Evolutionary conservation across 2,113 vertebrate species (phyloP).

Genomic region (Brachirus orientalis): DNA sequence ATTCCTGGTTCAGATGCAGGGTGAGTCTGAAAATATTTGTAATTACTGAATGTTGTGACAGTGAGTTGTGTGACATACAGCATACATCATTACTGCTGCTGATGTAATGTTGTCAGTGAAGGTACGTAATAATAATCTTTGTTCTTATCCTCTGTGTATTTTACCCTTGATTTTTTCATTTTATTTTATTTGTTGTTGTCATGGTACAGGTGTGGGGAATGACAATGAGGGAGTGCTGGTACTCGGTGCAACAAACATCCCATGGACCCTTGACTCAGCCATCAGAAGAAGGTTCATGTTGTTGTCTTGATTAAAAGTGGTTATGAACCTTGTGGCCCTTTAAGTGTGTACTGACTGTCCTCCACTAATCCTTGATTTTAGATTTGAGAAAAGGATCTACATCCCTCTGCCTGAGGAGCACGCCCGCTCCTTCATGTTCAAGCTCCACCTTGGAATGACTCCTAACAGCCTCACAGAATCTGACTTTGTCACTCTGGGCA

Average conservation of each 20-base stretch:
- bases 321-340: background rate
- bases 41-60: background rate
- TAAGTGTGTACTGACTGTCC: conserved; percentile 23
- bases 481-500: conserved; percentile 89
- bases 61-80: too few species aligned
- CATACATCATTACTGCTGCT: too few species aligned
- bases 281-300: conserved; percentile 91
- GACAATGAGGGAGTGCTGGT: conserved; percentile 98
- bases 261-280: conserved; percentile 97
- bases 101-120: too few species aligned
- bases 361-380: conserved; percentile 54
- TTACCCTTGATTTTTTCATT: too few species aligned
- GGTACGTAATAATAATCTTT: too few species aligned
- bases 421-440: conserved; percentile 94
- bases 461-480: conserved; percentile 84
- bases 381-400: conserved; percentile 98
- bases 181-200: background rate
- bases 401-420: conserved; percentile 96
- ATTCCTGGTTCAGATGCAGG: conserved; percentile 98
- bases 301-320: background rate
- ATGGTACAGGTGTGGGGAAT: conserved; percentile 89
- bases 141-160: too few species aligned
- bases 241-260: conserved; percentile 97
- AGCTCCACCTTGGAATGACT: conserved; percentile 91
- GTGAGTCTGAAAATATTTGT: conserved; percentile 66